These are phyloP conservation scores for Sebastes nivosus DNA, from an alignment of 2,797 vertebrate genomes.

Conservation along the genomic window DNA sequence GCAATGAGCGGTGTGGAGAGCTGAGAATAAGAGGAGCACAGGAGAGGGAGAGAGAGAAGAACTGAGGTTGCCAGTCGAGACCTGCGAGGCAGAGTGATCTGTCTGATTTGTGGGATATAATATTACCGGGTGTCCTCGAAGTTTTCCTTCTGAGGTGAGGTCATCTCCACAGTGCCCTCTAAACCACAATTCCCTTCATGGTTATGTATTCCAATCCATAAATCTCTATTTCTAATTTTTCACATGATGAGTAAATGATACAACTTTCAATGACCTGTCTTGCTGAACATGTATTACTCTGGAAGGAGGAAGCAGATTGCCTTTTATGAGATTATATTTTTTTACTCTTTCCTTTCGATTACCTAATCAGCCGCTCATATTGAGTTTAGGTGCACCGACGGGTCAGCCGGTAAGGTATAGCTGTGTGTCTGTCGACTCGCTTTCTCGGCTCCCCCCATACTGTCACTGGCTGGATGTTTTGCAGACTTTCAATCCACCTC, in stretches of 20 bases:
- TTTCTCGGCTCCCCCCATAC: background rate
- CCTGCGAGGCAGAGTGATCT: constrained; percentile 27
- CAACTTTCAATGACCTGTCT: constrained; percentile 9
- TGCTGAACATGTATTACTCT: constrained; percentile 24
- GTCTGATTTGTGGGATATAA: constrained; percentile 53
- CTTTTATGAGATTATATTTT: constrained; percentile 44
- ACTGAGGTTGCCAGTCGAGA: constrained; percentile 46
- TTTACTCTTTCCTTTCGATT: constrained; percentile 46
- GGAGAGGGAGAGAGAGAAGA: constrained; percentile 25
- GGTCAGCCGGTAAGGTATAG: constrained; percentile 55
- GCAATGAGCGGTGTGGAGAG: constrained; percentile 55
- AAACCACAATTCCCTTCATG: constrained; percentile 12
- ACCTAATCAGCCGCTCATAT: constrained; percentile 56
- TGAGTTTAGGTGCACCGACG: constrained; percentile 46
- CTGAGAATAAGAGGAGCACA: constrained; percentile 9
- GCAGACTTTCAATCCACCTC: constrained; percentile 24
- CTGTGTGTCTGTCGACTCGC: constrained; percentile 19
- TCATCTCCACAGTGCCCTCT: constrained; percentile 37
- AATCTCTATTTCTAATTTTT: constrained; percentile 22
- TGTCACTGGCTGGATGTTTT: constrained; percentile 18
- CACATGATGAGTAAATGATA: constrained; percentile 6
- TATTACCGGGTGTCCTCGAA: constrained; percentile 39
- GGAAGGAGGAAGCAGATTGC: constrained; percentile 40
- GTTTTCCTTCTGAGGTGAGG: constrained; percentile 47
- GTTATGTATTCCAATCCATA: background rate